A percentile compares a stretch with the other conserved stretches of the same genome.
Conservation (phyloP, 1,140 invertebrate genomes). For the Neocloeon triangulifer region DNA sequence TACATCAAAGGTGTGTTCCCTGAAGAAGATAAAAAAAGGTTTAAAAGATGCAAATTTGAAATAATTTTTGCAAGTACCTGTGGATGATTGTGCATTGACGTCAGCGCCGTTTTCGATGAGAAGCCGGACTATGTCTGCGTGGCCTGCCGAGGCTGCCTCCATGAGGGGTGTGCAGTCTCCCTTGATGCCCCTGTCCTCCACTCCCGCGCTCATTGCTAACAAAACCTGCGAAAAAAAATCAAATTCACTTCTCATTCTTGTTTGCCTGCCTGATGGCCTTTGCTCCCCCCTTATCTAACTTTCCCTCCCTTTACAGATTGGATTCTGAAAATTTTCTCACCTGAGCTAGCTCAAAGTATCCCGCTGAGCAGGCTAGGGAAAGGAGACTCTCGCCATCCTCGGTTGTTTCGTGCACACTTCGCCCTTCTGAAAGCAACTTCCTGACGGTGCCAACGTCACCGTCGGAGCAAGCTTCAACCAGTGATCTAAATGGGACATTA, state of each 20-base stretch:
- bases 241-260: too few species aligned
- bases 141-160: conserved; percentile 88
- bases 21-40: conserved; percentile 14
- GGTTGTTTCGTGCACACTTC: conserved; percentile 75
- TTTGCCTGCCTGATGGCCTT: too few species aligned
- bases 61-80: conserved; percentile 39
- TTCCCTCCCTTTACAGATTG: too few species aligned
- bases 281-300: too few species aligned
- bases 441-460: conserved; percentile 77
- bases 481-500: conserved; percentile 30
- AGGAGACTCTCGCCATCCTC: conserved; percentile 83
- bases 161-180: conserved; percentile 92
- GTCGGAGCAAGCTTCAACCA: conserved; percentile 77
- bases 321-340: conserved; percentile 18
- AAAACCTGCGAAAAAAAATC: conserved; percentile 42
- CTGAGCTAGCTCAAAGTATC: conserved; percentile 83
- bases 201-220: conserved; percentile 89
- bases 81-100: conserved; percentile 88
- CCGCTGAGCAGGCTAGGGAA: conserved; percentile 77
- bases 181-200: conserved; percentile 86
- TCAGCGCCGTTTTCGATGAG: conserved; percentile 81
- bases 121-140: conserved; percentile 81
- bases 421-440: conserved; percentile 72
- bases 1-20: conserved; percentile 96
- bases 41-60: too few species aligned